These are phyloP conservation scores for Synanthedon andrenaeformis DNA, from an alignment of 2,888 invertebrate species.

Conservation along the genomic window DNA sequence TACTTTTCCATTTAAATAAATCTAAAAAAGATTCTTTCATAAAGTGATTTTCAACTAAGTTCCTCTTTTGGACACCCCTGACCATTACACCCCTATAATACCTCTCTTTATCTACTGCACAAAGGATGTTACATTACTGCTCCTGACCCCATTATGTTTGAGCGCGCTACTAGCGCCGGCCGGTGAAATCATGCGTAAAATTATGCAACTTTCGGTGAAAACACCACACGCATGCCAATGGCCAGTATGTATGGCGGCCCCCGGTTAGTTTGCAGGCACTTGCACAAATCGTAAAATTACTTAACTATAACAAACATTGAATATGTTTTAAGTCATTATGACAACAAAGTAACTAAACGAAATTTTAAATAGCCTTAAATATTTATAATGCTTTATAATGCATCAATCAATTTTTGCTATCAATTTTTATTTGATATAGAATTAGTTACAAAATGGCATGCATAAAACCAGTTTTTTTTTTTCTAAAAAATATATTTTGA, in stretches of 20 bases:
- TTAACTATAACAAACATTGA: background rate
- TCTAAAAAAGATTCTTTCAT: too few relatives aligned
- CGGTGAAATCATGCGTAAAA: conserved; percentile 32
- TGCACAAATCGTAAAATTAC: background rate
- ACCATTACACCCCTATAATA: too few relatives aligned
- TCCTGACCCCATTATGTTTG: conserved; percentile 3
- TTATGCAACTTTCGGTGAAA: conserved; percentile 44
- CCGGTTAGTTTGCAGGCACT: background rate
- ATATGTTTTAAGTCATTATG: background rate
- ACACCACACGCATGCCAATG: conserved; percentile 12
- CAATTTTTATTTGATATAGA: too few relatives aligned
- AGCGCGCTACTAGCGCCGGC: conserved; percentile 12
- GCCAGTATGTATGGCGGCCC: background rate
- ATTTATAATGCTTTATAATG: too few relatives aligned
- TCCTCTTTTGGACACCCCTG: too few relatives aligned
- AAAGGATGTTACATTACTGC: background rate
- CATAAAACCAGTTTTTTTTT: too few relatives aligned
- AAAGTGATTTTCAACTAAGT: too few relatives aligned
- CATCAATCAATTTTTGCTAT: too few relatives aligned
- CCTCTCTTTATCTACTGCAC: background rate
- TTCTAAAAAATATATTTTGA: too few relatives aligned
- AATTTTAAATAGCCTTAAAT: background rate
- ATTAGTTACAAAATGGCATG: too few relatives aligned
- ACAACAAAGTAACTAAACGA: background rate
- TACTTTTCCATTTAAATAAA: too few relatives aligned